phyloP scores from a whole-genome alignment of 2,113 vertebrate genomes.

The Pelvicachromis taeniatus region DNA sequence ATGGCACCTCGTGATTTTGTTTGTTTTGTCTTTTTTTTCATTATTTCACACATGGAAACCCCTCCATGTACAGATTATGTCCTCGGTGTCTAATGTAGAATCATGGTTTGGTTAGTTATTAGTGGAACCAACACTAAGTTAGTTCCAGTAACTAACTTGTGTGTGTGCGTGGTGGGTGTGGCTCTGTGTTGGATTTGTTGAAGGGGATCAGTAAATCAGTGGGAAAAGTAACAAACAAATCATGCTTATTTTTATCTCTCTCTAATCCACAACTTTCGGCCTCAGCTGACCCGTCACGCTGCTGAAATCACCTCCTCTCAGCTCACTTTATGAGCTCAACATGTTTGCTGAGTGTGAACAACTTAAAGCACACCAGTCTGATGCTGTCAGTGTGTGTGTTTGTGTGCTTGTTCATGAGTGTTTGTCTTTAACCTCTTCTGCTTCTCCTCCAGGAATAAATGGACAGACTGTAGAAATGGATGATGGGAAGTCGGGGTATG shows the following conservation, averaged over 20 bases:
- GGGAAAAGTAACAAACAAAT: conserved; percentile 51
- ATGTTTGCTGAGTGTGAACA: conserved; percentile 4
- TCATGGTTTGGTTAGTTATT: background rate
- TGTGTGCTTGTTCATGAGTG: background rate
- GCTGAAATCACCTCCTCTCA: conserved; percentile 28
- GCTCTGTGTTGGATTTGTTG: conserved; percentile 44
- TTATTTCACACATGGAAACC: background rate
- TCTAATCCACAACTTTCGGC: conserved; percentile 51
- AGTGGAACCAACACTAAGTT: background rate
- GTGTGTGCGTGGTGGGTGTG: background rate
- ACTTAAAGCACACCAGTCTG: background rate
- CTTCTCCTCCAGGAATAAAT: conserved; percentile 31
- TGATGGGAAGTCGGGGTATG: conserved; percentile 82
- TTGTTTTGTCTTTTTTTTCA: background rate
- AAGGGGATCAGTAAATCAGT: conserved; percentile 61
- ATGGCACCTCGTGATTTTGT: background rate
- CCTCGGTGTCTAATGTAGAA: background rate
- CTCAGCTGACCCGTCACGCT: conserved; percentile 15
- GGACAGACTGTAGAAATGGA: conserved; percentile 83
- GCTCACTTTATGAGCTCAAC: conserved; percentile 15
- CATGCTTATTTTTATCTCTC: conserved; percentile 59
- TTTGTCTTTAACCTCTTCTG: background rate
- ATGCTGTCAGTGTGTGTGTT: background rate
- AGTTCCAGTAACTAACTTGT: background rate
- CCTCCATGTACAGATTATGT: background rate